These are phyloP conservation scores for Aproaerema taeniolella DNA, from an alignment of 2,888 invertebrate species.

Conservation along the genomic window DNA sequence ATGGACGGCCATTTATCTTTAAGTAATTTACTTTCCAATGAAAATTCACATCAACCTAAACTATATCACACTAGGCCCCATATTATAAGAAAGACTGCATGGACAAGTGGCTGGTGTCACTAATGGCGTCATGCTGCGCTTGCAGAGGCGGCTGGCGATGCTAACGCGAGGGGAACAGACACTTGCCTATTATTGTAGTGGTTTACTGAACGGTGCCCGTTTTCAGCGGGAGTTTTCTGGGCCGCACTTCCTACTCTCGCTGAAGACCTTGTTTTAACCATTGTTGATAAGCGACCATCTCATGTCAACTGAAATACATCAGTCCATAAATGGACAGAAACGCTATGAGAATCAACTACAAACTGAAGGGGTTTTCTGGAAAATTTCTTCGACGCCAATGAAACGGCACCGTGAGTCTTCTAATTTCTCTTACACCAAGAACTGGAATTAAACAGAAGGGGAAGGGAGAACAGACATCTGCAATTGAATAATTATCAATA, in stretches of 20 bases:
- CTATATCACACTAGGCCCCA: too few relatives aligned
- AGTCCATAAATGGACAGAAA: conserved; percentile 67
- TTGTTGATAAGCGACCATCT: conserved; percentile 73
- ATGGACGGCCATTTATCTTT: too few relatives aligned
- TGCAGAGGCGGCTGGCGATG: conserved; percentile 90
- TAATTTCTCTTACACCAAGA: conserved; percentile 69
- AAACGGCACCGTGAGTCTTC: conserved; percentile 35
- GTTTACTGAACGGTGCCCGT: conserved; percentile 62
- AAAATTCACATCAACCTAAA: too few relatives aligned
- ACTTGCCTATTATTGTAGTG: conserved; percentile 67
- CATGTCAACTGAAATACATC: conserved; percentile 75
- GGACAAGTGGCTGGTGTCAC: too few relatives aligned
- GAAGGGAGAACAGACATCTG: conserved; percentile 61
- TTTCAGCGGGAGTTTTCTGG: conserved; percentile 57
- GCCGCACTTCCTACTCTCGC: conserved; percentile 69
- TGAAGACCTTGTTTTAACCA: conserved; percentile 78
- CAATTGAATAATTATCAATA: conserved; percentile 71
- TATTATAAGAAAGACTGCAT: too few relatives aligned
- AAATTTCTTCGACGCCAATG: conserved; percentile 59
- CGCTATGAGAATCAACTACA: conserved; percentile 49
- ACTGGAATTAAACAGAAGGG: conserved; percentile 40
- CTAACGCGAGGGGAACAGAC: conserved; percentile 68
- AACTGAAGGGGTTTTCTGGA: conserved; percentile 56
- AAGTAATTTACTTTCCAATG: too few relatives aligned
- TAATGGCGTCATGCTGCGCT: conserved; percentile 27